Percentiles rank a stretch among this genome's conserved stretches.
phyloP scores from a whole-genome alignment of 2,113 vertebrate genomes.

The Poicephalus gulielmi region DNA sequence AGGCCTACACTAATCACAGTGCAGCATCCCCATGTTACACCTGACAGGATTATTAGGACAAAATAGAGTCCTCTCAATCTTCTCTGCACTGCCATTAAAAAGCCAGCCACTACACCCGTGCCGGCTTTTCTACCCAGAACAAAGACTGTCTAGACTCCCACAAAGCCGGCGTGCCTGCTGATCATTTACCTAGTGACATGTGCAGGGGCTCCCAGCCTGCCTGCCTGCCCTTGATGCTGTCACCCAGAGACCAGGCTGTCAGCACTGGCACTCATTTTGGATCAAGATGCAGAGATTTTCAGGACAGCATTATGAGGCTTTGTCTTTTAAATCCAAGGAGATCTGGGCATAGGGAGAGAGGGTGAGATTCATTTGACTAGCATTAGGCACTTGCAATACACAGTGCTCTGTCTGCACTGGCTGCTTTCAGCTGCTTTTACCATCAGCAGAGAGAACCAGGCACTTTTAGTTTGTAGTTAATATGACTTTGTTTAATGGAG shows the following conservation, averaged over 20 bases:
- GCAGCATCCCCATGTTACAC: constrained; percentile 56
- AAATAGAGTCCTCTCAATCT: constrained; percentile 65
- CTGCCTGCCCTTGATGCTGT: neutral
- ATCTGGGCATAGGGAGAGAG: neutral
- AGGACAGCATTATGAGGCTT: accelerated
- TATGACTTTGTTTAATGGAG: neutral
- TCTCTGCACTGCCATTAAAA: neutral
- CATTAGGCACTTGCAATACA: neutral
- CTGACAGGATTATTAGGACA: constrained; percentile 63
- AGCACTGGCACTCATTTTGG: neutral
- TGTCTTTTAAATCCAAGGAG: neutral
- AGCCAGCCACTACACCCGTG: neutral
- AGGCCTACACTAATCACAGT: constrained; percentile 56
- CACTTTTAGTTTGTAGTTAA: neutral
- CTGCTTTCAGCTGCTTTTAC: neutral
- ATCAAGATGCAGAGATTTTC: neutral
- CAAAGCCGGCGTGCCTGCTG: neutral
- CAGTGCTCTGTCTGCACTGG: neutral
- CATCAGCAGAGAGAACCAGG: accelerated
- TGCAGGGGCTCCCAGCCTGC: neutral
- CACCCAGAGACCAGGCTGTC: accelerated
- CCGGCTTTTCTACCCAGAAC: constrained; percentile 27
- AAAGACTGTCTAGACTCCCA: constrained; percentile 34
- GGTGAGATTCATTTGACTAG: neutral
- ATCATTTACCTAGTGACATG: neutral